Evolutionary conservation across 2,797 vertebrate genomes (phyloP), one percentile per base, ranked within the genome.

Genomic region (Paguma larvata): DNA sequence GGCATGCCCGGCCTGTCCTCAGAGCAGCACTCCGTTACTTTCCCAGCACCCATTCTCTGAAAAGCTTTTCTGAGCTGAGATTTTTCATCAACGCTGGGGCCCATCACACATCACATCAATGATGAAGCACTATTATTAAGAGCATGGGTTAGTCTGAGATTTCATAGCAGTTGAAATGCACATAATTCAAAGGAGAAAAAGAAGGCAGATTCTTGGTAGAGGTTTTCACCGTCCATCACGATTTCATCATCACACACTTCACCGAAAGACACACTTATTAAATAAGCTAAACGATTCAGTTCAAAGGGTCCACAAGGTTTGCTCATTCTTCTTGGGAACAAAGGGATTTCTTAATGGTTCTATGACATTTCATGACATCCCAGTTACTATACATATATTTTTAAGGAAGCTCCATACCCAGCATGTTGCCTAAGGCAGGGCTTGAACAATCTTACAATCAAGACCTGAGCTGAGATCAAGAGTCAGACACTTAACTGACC

Each of bases 161-260:
- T 79, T 65, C 48, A 83, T 13, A 91, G 18, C 27, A 48, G 96
- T 97, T 89, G 18, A 94, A 94, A 97, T 92, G 19, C 51, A 19
- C 91, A 18, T 68, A 38, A 97, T 79, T 94, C 63, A 34, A 97
- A 96, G 10, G 8, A 95, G 95, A 93, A 18, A 6, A 56, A 0
- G 62, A 88, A 70, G 6, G 2, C n/a, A 90, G 80, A 59, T 41
- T 95, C 16, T 95, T 34, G 38, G 34, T 7, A 68, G 59, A 97
- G 18, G 0, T 38, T 91, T 88, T 85, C 83, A 72, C 19, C 41
- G 82, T 86, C 79, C 32, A 56, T 96, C 0, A 1, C 23, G 3
- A 78, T 72, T 95, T 83, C 23, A 23, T 94, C 77, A 77, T 91
- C 96, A 46, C 70, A 15, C 0, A 12, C 59, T 38, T 72, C 80